Conservation (phyloP, 2,888 invertebrate species). For the Trachelus stipa region DNA sequence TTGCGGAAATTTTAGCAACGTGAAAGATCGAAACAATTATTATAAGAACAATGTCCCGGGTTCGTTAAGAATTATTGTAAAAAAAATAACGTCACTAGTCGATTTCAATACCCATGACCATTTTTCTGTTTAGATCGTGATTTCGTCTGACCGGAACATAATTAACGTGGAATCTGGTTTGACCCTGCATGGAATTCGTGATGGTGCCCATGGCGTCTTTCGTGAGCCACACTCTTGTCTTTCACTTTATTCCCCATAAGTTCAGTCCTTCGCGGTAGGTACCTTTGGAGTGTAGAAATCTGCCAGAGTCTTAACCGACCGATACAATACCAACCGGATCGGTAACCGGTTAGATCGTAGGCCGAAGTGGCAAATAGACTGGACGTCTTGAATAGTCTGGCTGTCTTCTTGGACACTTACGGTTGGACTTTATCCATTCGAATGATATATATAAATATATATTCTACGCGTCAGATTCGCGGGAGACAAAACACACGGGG, state of each 20-base stretch:
- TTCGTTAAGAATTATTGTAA: neutral
- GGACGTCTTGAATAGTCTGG: too few species aligned
- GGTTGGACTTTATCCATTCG: too few species aligned
- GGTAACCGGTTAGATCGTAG: neutral
- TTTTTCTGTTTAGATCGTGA: neutral
- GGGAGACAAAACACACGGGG: too few species aligned
- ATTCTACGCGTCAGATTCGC: too few species aligned
- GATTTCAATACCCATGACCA: neutral
- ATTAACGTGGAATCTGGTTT: slow-evolving; percentile 39
- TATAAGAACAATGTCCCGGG: neutral
- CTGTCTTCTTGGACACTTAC: too few species aligned
- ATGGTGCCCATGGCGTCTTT: slow-evolving; percentile 14
- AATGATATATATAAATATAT: too few species aligned
- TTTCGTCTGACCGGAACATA: slow-evolving; percentile 18
- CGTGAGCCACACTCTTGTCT: neutral
- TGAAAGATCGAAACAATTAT: neutral
- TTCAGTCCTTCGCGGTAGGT: neutral
- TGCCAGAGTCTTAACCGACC: neutral
- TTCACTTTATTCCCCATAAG: neutral
- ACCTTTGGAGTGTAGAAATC: neutral
- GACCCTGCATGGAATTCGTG: slow-evolving; percentile 36
- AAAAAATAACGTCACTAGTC: neutral
- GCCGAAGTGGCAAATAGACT: too few species aligned
- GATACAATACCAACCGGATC: neutral
- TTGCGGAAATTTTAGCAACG: neutral